Evolutionary conservation across 1,140 invertebrate genomes (phyloP), one percentile per base, ranked within the genome.

Genomic region (Drosophila lini): DNA sequence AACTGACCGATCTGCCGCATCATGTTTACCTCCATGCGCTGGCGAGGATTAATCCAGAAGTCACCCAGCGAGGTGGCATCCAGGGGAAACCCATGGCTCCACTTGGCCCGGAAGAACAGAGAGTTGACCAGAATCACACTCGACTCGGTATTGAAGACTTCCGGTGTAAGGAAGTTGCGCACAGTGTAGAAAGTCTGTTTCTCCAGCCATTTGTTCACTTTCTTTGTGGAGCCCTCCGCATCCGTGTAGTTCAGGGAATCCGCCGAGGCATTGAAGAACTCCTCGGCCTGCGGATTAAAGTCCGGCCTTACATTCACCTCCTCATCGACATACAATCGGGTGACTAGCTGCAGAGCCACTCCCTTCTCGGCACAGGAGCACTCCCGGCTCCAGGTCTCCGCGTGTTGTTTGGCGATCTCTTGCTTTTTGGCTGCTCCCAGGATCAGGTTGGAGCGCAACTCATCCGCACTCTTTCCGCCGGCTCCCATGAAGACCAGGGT

Each of bases 51-150:
- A 1, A 84, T 84, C 78, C 74, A 62, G 16, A 84, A 84, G 16
- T 85, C 81, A 3, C 89, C 32, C 56, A 91, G 15, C 85, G 79
- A 16, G 44, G 92, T 67, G 86, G 80, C 64, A 74, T 84, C 5
- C 92, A 56, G 31, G 92, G 85, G 77, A 95, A 96, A 55, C 77
- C 67, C 61, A 70, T 86, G 31, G 78, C 91, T 70, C 96, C 96
- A 96, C 13, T 92, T 91, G 36, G 95, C 95, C 91, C 96, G 95
- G 88, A 96, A 96, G 90, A 95, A 95, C 15, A 95, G 90, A 0
- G 95, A 95, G 83, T 96, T 96, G 28, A 94, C 93, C 59, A 95
- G 93, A 65, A 95, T 93, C 71, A 94, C 88, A 38, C 52, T 91
- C 76, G 93, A 94, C 9, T 89, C 55, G 3, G 32, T 9, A 45